Conservation (phyloP, 2,888 invertebrate species). For the Xanthorhoe designata region DNA sequence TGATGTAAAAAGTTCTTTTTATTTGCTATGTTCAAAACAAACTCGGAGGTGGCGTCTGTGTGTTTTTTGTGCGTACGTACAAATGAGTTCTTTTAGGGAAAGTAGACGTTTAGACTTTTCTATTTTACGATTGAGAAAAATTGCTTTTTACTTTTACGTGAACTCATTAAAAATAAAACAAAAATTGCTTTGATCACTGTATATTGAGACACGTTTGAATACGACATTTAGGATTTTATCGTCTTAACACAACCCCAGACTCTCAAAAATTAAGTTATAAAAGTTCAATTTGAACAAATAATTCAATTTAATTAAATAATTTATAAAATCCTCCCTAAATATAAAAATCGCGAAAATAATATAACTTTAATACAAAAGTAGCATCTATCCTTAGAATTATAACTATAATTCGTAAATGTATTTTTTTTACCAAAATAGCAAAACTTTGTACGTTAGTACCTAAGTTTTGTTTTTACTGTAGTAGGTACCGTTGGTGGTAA, state of each 20-base stretch:
- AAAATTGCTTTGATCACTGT: background rate
- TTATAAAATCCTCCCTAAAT: too few relatives aligned
- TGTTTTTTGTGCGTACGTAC: conserved; percentile 37
- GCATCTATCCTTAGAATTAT: too few relatives aligned
- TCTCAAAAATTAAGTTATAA: too few relatives aligned
- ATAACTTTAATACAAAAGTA: too few relatives aligned
- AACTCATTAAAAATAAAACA: background rate
- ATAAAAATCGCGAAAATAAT: too few relatives aligned
- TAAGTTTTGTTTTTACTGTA: conserved; percentile 17
- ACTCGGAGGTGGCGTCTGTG: conserved; percentile 48
- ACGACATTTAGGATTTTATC: too few relatives aligned
- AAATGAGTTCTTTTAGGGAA: conserved; percentile 32
- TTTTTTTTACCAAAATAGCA: background rate
- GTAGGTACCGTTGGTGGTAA: conserved; percentile 54
- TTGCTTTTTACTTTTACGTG: background rate
- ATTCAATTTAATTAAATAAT: too few relatives aligned
- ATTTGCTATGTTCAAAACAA: conserved; percentile 71
- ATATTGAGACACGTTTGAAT: too few relatives aligned
- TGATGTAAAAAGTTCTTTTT: conserved; percentile 86
- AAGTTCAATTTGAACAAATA: too few relatives aligned
- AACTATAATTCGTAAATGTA: background rate
- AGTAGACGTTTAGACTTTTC: conserved; percentile 6
- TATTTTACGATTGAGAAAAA: conserved; percentile 18
- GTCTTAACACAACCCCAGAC: too few relatives aligned
- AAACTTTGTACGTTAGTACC: conserved; percentile 1